phyloP scores from a whole-genome alignment of 1,140 invertebrate species.

The Drosophila quadrilineata region DNA sequence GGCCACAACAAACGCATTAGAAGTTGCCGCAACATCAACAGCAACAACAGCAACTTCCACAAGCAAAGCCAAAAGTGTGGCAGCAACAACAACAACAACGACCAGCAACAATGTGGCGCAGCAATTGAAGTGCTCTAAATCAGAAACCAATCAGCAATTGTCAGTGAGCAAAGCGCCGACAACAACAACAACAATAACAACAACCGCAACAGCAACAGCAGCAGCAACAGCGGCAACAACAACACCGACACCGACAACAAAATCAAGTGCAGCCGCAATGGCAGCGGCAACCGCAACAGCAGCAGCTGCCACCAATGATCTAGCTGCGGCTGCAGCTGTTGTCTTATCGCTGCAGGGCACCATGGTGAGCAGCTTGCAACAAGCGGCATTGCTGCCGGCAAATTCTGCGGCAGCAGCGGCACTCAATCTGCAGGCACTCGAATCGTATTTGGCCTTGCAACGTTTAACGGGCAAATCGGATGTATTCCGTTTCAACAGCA shows the following conservation, averaged over 20 bases:
- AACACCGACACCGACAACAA: conserved; percentile 28
- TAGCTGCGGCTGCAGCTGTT: conserved; percentile 82
- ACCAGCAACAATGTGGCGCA: neutral
- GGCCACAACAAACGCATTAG: neutral
- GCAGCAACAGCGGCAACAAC: conserved; percentile 16
- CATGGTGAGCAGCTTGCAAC: conserved; percentile 88
- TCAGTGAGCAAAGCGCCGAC: neutral
- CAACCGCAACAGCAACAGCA: conserved; percentile 13
- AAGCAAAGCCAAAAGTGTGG: conserved; percentile 15
- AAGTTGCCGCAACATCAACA: conserved; percentile 10
- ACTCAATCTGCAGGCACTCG: conserved; percentile 90
- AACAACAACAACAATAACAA: conserved; percentile 10
- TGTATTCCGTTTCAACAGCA: conserved; percentile 62
- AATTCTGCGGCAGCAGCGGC: conserved; percentile 90
- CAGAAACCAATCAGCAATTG: neutral
- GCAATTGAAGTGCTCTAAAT: neutral
- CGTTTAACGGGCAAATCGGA: conserved; percentile 83
- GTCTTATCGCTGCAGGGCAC: conserved; percentile 89
- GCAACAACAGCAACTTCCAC: conserved; percentile 13
- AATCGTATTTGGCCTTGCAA: conserved; percentile 91
- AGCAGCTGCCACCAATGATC: conserved; percentile 69
- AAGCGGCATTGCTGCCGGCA: conserved; percentile 88
- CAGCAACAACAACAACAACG: conserved; percentile 10
- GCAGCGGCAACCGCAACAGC: conserved; percentile 62
- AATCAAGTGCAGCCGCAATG: conserved; percentile 55